Base-by-base conservation (phyloP, 2,888 invertebrate species). In the Plutella xylostella region DNA sequence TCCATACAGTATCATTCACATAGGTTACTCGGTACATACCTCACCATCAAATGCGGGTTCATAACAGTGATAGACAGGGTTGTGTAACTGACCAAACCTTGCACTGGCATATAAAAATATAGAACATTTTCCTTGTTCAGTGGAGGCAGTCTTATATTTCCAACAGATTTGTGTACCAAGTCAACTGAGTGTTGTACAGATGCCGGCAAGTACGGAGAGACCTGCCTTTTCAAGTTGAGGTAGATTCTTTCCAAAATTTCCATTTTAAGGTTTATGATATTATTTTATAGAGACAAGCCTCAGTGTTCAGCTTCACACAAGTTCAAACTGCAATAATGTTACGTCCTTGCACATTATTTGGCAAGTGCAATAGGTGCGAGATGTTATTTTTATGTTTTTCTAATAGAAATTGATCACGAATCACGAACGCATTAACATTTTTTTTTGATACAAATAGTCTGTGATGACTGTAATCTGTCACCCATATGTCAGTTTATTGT, bases 31-130 rank as follows among this genome's bases (percentile, higher is more conserved):
- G n/a, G 11, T 11, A 20, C 65, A 54, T 63, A 90, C 91, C 91
- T 91, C 57, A 90, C 85, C 58, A 92, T 86, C 55, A 93, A 74
- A 53, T 88, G 87, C 3, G 94, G 94, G 65, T 94, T 93, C 92
- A 94, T 93, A 43, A 94, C 92, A 77, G 92, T 92, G 40, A 94
- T 84, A 39, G 93, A 91, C 43, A 94, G 85, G 31, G 91, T 89
- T 59, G 90, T 89, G 72, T 94, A 94, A 68, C 92, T 91, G 49
- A 87, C 85, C 42, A 90, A 85, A 39, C 94, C 93, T 73, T 91
- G 89, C 44, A 90, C 65, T 34, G 93, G 93, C 56, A 89, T 85
- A 77, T 93, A 94, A 68, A 92, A 90, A 72, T 87, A 90, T 21
- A 89, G 77, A 48, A 92, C 80, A 76, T 90, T 92, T 53, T 90